Percentiles rank a stretch among this genome's conserved stretches.
These are phyloP conservation scores for Ceratosolen fusciceps DNA, from an alignment of 1,140 invertebrate genomes.

Conservation along the genomic window DNA sequence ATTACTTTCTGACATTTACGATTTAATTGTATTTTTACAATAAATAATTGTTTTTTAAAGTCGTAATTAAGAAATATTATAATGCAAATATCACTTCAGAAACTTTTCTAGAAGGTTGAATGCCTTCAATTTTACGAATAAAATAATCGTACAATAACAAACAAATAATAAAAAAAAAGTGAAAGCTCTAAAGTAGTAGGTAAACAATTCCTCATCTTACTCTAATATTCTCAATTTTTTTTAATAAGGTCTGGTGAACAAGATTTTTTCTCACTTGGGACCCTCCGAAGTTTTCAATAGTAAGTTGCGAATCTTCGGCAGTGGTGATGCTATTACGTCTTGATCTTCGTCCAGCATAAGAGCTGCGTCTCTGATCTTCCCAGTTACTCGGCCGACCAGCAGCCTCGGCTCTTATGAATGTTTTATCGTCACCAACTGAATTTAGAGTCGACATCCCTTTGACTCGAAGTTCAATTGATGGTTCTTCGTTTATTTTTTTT, in stretches of 20 bases:
- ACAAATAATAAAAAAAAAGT: conserved; percentile 42
- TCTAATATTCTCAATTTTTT: conserved; percentile 52
- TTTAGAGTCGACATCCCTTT: conserved; percentile 84
- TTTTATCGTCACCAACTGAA: conserved; percentile 74
- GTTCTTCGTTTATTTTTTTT: conserved; percentile 73
- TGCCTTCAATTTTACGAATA: too few species aligned
- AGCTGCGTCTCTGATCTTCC: conserved; percentile 80
- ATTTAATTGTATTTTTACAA: too few species aligned
- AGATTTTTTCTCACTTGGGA: conserved; percentile 75
- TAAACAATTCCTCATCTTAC: conserved; percentile 50
- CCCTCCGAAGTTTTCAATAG: conserved; percentile 92
- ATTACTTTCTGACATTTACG: too few species aligned
- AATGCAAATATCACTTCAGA: conserved; percentile 16
- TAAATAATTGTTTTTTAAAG: too few species aligned
- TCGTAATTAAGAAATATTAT: conserved; percentile 6
- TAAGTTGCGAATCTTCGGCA: conserved; percentile 89
- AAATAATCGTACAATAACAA: too few species aligned
- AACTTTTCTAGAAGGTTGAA: conserved; percentile 28
- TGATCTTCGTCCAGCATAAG: conserved; percentile 86
- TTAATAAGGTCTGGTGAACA: conserved; percentile 52
- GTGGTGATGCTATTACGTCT: conserved; percentile 86
- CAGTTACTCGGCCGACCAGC: conserved; percentile 88
- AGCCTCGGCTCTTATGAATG: conserved; percentile 72
- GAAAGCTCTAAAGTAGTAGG: conserved; percentile 48
- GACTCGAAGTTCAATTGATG: conserved; percentile 86